phyloP scores from a whole-genome alignment of 2,113 vertebrate genomes.

The Sebastes fasciatus region DNA sequence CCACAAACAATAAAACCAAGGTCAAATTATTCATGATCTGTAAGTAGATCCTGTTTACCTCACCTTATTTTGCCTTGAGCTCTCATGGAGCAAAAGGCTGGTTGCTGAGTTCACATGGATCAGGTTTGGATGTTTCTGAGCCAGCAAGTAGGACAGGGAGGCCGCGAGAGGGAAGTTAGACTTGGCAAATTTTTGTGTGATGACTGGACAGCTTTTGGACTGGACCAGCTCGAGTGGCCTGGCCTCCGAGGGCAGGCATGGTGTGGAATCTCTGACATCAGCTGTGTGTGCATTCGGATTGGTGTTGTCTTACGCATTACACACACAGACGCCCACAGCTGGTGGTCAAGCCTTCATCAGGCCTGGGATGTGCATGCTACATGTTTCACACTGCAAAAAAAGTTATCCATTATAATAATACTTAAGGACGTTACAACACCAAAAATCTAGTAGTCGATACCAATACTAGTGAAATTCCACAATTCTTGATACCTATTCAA shows the following conservation, averaged over 20 bases:
- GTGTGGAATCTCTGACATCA: slow-evolving; percentile 76
- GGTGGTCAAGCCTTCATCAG: slow-evolving; percentile 33
- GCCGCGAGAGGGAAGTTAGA: slow-evolving; percentile 33
- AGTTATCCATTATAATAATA: not conserved
- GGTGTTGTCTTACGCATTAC: slow-evolving; percentile 63
- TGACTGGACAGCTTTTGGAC: slow-evolving; percentile 68
- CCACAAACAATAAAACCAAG: slow-evolving; percentile 22
- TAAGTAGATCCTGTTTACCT: slow-evolving; percentile 43
- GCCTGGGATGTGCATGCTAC: slow-evolving; percentile 22
- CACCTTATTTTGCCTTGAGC: slow-evolving; percentile 37
- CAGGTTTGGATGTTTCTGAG: slow-evolving; percentile 48
- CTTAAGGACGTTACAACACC: no score
- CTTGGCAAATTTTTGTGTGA: slow-evolving; percentile 71
- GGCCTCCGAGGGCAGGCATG: slow-evolving; percentile 38
- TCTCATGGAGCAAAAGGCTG: not conserved
- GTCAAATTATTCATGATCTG: slow-evolving; percentile 19
- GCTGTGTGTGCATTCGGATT: slow-evolving; percentile 50
- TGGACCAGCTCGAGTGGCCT: slow-evolving; percentile 34
- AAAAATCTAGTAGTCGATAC: no score
- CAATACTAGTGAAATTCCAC: no score
- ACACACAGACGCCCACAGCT: slow-evolving; percentile 46
- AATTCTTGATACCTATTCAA: no score
- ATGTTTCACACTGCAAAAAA: slow-evolving; percentile 7
- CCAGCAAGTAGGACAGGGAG: slow-evolving; percentile 33
- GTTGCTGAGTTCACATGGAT: slow-evolving; percentile 42